These are phyloP conservation scores for Oryctes rhinoceros DNA, from an alignment of 1,140 invertebrate genomes.

Conservation along the genomic window DNA sequence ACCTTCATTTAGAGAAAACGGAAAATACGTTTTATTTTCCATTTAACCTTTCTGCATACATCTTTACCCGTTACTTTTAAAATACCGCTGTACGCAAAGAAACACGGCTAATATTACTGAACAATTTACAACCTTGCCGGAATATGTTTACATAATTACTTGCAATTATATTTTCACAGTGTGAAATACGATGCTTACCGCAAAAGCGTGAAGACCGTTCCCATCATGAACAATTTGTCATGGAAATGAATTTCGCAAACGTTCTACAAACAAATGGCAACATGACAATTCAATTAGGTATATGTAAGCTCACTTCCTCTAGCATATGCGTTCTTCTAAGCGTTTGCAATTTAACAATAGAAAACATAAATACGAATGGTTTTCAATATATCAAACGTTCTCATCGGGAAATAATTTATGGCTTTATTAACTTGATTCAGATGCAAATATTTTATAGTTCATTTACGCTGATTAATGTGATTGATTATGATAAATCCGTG, in stretches of 20 bases:
- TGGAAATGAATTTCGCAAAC: constrained; percentile 18
- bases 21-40: too few species aligned
- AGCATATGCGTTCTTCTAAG: neutral
- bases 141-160: neutral
- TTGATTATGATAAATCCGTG: constrained; percentile 5
- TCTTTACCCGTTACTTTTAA: too few species aligned
- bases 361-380: neutral
- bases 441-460: constrained; percentile 16
- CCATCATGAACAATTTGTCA: neutral
- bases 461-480: constrained; percentile 19
- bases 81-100: neutral
- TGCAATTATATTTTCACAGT: neutral
- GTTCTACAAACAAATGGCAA: neutral
- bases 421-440: constrained; percentile 3
- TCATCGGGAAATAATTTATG: neutral
- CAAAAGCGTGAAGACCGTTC: constrained; percentile 3
- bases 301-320: neutral
- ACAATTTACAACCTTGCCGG: neutral
- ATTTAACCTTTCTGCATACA: too few species aligned
- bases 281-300: constrained; percentile 15
- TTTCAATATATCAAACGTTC: neutral
- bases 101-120: neutral
- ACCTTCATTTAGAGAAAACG: too few species aligned
- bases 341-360: neutral
- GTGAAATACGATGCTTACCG: neutral